Base-by-base conservation (phyloP, 2,797 vertebrate genomes). In the Lagorchestes hirsutus region DNA sequence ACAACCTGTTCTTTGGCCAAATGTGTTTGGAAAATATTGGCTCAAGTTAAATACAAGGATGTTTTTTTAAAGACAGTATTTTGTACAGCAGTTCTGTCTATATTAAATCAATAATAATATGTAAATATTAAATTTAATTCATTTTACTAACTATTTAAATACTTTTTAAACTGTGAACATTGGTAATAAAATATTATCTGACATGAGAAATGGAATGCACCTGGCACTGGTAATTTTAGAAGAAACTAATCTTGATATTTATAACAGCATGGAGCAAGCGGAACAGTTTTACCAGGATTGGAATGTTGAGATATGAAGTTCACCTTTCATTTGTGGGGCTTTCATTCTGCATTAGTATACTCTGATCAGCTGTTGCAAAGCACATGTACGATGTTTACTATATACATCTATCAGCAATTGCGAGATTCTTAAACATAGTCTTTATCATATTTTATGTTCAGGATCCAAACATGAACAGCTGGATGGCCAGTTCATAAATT, bases 211-310 rank as follows among this genome's bases (percentile, higher is more conserved):
- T 97, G 92, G 94, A 98, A 98, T 97, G 98, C 98, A 98, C 98
- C 97, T 98, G 97, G 98, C 93, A 96, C 96, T 97, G 94, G 98
- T 98, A 98, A 98, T 98, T 98, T 98, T 98, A 98, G 97, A 98
- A 98, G 97, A 98, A 98, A 98, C 98, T 98, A 98, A 98, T 98
- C 98, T 98, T 92, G 97, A 97, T 98, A 98, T 98, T 98, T 98
- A 98, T 98, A 98, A 98, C 97, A 97, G 97, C 96, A 57, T 97
- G 96, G 91, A 98, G 96, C 96, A 97, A 98, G 98, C 10, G 0
- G 97, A 98, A 98, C 95, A 56, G 93, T 97, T 98, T 98, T 97
- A 98, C 95, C 97, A 98, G 97, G 93, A 97, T 98, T 98, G 97
- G 98, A 98, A 98, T 98, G 95, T 95, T 96, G 95, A 97, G 97